Base-by-base conservation (phyloP, 2,888 invertebrate species). In the Pollenia griseotomentosa region DNA sequence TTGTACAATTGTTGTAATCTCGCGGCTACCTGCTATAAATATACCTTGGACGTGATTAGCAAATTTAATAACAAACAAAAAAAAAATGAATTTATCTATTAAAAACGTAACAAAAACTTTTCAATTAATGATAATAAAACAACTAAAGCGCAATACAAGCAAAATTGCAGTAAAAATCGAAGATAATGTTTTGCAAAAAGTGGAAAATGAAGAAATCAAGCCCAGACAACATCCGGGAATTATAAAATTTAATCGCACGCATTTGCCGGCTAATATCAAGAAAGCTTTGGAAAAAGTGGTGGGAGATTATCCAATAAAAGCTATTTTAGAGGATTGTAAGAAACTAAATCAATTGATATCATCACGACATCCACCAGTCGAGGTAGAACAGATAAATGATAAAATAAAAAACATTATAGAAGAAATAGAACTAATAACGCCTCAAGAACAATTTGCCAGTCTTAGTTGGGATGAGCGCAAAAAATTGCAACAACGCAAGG, bases 161-260 rank as follows among this genome's bases (percentile, higher is more conserved):
- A 93, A 93, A 90, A 92, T 93, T 10, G 91, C 91, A 0, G 93
- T 92, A 0, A 89, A 90, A 11, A 78, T 93, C 5, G 90, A 91
- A 11, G 88, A 89, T 14, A 88, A 88, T 7, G 86, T 93, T 2
- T 68, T 90, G 2, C 71, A 89, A 0, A 91, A 91, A 83, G 86
- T 93, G 14, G 91, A 92, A 40, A 89, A 90, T 40, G 89, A 89
- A 0, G 90, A 90, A 48, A 55, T 93, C 0, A 96, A 96, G 92
- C 96, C 96, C 0, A 94, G 95, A 74, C 94, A 95, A 83, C 97
- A 97, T 93, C 96, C 97, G 0, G 97, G 97, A 42, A 94, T 95
- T 66, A 93, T 95, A 1, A 94, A 94, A 88, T 92, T 94, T 0
- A 95, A 94, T 89, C 91, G 94, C 2, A 94, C 95, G 0, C 87